Evolutionary conservation across 1,140 invertebrate genomes (phyloP), one percentile per base, ranked within the genome.

Genomic region (Ptiloglossa arizonensis): DNA sequence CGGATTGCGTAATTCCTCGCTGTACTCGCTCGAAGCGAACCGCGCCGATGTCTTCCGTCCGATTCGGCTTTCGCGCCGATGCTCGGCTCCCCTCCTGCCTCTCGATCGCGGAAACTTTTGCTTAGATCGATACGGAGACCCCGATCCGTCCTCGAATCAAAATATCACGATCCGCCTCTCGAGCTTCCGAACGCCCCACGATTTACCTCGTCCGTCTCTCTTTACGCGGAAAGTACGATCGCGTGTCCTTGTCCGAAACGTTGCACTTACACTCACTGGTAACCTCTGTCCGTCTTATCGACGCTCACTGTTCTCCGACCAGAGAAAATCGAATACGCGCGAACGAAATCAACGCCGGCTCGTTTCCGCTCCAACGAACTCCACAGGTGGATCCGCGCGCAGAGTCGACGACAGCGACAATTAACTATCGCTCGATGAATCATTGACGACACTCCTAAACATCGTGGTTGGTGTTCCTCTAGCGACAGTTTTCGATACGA

Each of bases 1-100:
- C 13, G 17, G 41, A 69, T 82, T 83, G 79, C n/a, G 66, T 57
- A 76, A 76, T 41, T 41, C 2, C 35, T 27, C 29, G 41, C 22
- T 17, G 64, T 29, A 73, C 50, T 73, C n/a, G 29, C 22, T 0
- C 1, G 17, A 17, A 67, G 4, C 48, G 17, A 63, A 52, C 63
- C 35, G 24, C 5, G 3, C 15, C 27, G 3, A 56, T 46, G 46
- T 22, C 52, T 63, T 54, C 46, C 11, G 19, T 13, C n/a, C 6
- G 6, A 9, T 24, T 13, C 24, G 15, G 2, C 22, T 56, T 32
- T 9, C 2, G 22, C 24, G 5, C 27, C 0, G 54, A 3, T 15
- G 19, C 35, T 24, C 15, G 24, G 24, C 0, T 50, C 19, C 9
- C 27, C 11, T 15, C 9, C 15, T 46, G 9, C 4, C n/a, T n/a